phyloP scores from a whole-genome alignment of 2,888 invertebrate genomes.

The Tineola bisselliella region DNA sequence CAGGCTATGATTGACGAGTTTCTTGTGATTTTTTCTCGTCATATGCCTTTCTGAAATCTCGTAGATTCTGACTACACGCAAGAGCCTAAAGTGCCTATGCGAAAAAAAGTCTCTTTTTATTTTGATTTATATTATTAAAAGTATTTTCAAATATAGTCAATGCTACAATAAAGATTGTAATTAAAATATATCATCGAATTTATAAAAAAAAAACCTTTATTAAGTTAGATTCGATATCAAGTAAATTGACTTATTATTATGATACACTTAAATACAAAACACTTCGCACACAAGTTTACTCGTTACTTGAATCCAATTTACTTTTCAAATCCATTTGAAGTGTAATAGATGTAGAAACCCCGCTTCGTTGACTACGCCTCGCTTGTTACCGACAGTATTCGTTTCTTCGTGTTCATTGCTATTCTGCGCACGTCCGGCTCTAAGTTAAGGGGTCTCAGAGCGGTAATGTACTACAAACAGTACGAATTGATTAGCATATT shows the following conservation, averaged over 20 bases:
- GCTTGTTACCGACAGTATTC: neutral
- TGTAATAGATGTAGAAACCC: conserved; percentile 2
- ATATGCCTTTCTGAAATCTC: no score
- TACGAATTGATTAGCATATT: neutral
- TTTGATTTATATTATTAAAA: no score
- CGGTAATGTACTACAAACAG: neutral
- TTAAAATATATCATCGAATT: neutral
- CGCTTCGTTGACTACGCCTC: neutral
- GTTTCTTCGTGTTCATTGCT: neutral
- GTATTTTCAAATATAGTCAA: no score
- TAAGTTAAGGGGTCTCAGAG: neutral
- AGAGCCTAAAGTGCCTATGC: no score
- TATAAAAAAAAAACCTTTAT: neutral
- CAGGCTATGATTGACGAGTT: no score
- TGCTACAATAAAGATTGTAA: neutral
- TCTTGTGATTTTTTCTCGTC: no score
- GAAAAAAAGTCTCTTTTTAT: no score
- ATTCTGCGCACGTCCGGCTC: neutral
- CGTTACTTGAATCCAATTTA: conserved; percentile 6
- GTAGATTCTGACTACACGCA: no score
- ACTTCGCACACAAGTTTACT: neutral
- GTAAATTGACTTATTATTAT: neutral
- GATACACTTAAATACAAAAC: neutral
- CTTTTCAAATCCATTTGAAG: conserved; percentile 1
- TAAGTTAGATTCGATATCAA: neutral